These are phyloP conservation scores for Strigamia crassipes DNA, from an alignment of 2,888 invertebrate genomes.

Conservation along the genomic window DNA sequence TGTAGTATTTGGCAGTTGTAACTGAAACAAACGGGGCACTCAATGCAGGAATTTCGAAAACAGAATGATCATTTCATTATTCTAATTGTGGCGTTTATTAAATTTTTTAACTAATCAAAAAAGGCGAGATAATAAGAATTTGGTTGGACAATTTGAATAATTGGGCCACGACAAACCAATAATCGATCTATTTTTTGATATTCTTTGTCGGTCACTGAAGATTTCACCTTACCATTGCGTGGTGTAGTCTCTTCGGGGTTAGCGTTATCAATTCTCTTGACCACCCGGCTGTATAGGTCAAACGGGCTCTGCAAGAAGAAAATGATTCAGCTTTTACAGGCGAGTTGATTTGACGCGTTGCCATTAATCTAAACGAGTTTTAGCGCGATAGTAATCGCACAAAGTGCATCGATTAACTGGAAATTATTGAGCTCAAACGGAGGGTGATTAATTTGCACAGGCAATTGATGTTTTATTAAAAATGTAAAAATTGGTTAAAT, in stretches of 20 bases:
- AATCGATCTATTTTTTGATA: background rate
- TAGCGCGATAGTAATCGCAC: background rate
- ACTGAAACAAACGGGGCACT: background rate
- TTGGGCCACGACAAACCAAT: too few species aligned
- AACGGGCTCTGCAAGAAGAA: conserved; percentile 44
- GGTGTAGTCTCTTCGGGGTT: conserved; percentile 38
- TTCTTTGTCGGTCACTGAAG: background rate
- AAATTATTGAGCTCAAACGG: background rate
- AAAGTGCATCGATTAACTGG: background rate
- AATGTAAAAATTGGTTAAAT: background rate
- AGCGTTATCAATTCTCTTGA: conserved; percentile 23
- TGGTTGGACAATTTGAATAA: too few species aligned
- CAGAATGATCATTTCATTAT: too few species aligned
- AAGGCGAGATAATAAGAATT: too few species aligned
- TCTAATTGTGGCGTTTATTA: too few species aligned
- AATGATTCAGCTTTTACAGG: conserved; percentile 2
- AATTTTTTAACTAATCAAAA: too few species aligned
- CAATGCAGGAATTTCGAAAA: too few species aligned
- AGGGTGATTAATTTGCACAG: background rate
- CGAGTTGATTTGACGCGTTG: background rate
- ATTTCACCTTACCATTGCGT: conserved; percentile 35
- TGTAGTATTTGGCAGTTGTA: conserved; percentile 38
- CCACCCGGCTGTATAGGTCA: conserved; percentile 45
- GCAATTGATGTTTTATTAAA: background rate
- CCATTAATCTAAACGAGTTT: background rate